A percentile compares a stretch with the other conserved stretches of the same genome.
phyloP scores from a whole-genome alignment of 1,140 invertebrate species.

The Neodiprion fabricii region DNA sequence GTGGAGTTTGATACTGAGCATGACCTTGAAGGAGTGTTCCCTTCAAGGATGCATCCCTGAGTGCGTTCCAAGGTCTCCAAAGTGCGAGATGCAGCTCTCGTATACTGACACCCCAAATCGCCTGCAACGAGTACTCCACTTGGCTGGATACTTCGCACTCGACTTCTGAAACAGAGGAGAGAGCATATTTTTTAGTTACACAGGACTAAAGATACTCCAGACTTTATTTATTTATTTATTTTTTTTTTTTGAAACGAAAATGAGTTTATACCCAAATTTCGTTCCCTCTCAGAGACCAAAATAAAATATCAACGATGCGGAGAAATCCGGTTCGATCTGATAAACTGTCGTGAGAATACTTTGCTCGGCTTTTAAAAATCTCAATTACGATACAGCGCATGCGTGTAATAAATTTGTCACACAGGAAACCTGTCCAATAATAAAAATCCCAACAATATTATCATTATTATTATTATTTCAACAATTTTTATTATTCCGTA shows the following conservation, averaged over 20 bases:
- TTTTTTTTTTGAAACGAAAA: neutral
- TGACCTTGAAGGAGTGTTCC: conserved; percentile 66
- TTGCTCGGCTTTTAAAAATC: no score
- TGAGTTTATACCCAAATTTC: neutral
- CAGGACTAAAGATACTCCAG: neutral
- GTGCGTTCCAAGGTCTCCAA: conserved; percentile 72
- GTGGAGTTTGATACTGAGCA: conserved; percentile 60
- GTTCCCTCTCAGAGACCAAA: neutral
- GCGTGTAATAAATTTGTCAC: no score
- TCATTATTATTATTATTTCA: no score
- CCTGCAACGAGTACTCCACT: conserved; percentile 73
- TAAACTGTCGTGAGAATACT: no score
- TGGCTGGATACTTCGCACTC: conserved; percentile 76
- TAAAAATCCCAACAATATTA: no score
- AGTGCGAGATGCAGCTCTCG: conserved; percentile 75
- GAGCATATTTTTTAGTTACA: neutral
- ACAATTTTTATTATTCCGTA: no score
- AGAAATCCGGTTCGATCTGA: no score
- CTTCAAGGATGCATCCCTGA: conserved; percentile 66
- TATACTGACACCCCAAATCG: conserved; percentile 79
- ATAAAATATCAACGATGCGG: no score
- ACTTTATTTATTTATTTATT: neutral
- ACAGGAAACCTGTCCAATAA: no score
- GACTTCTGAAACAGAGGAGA: conserved; percentile 65
- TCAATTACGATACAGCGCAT: no score